phyloP scores from a whole-genome alignment of 64 coral and sea anemone genomes.

The Exaiptasia diaphana region DNA sequence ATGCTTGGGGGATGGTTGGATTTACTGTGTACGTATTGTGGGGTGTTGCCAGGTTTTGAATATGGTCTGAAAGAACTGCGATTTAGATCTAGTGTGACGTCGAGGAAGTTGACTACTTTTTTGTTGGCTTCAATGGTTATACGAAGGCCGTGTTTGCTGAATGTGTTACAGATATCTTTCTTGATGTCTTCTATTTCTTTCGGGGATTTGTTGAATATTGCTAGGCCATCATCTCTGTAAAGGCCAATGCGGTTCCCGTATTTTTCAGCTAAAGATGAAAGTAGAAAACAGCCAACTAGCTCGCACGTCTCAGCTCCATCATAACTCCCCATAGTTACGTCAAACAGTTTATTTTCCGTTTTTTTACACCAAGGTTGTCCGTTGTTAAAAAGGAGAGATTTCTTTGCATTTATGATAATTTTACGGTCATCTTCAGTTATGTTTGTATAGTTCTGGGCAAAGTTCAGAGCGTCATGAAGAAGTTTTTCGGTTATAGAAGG shows the following conservation, averaged over 20 bases:
- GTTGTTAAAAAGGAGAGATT: background rate
- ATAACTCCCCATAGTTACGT: background rate
- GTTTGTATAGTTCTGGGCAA: background rate
- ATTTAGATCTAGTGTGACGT: constrained; percentile 12
- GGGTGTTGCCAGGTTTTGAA: constrained; percentile 3
- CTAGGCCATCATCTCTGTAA: background rate
- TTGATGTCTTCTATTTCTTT: background rate
- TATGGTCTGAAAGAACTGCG: background rate
- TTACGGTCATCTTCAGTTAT: background rate
- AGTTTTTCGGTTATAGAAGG: constrained; percentile 30
- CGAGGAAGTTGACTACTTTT: background rate
- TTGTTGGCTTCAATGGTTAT: background rate
- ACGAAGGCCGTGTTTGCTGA: background rate
- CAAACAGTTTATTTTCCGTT: too few relatives aligned
- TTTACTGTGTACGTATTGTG: background rate
- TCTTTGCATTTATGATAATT: background rate
- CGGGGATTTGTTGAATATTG: background rate
- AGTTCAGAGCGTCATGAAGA: constrained; percentile 2
- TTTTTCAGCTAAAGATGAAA: background rate
- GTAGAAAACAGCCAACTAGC: background rate
- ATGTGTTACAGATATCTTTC: constrained; percentile 5
- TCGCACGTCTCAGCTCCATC: background rate
- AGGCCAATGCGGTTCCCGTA: background rate
- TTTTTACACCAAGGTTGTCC: background rate
- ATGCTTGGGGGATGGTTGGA: background rate